Conservation (phyloP, 1,140 invertebrate species). For the Neodiprion lecontei region DNA sequence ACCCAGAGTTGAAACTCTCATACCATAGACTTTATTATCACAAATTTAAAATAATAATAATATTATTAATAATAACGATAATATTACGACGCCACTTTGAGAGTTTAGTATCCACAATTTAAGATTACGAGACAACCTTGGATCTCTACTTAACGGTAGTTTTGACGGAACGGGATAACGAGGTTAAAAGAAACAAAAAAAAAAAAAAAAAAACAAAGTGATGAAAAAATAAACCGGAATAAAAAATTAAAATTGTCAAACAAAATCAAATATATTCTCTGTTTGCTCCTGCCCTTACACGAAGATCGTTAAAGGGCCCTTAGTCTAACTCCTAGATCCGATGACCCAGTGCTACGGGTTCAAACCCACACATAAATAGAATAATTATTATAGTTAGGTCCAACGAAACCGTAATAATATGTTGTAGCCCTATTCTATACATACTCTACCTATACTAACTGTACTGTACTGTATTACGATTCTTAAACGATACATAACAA, state of each 20-base stretch:
- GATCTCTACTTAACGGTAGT: conserved; percentile 49
- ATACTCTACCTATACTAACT: conserved; percentile 47
- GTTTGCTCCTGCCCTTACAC: conserved; percentile 37
- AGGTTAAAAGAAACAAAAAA: background rate
- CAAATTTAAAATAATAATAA: conserved; percentile 55
- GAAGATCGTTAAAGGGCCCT: conserved; percentile 10
- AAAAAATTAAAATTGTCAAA: background rate
- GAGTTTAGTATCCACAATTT: conserved; percentile 51
- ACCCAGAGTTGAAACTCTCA: conserved; percentile 53
- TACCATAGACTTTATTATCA: conserved; percentile 57
- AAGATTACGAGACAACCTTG: conserved; percentile 43
- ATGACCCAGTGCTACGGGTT: conserved; percentile 22
- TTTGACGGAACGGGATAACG: conserved; percentile 44
- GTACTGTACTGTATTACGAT: conserved; percentile 52
- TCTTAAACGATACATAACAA: conserved; percentile 53
- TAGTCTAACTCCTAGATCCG: conserved; percentile 28
- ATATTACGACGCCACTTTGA: conserved; percentile 50
- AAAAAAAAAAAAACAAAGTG: background rate
- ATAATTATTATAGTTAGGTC: conserved; percentile 44
- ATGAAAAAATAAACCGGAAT: background rate
- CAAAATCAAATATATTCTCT: conserved; percentile 54
- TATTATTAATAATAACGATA: background rate
- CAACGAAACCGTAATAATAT: conserved; percentile 45
- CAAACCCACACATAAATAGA: conserved; percentile 15
- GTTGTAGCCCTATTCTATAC: conserved; percentile 54